Evolutionary conservation across 2,888 invertebrate genomes (phyloP), one percentile per base, ranked within the genome.

Genomic region (Byasa hedistus): DNA sequence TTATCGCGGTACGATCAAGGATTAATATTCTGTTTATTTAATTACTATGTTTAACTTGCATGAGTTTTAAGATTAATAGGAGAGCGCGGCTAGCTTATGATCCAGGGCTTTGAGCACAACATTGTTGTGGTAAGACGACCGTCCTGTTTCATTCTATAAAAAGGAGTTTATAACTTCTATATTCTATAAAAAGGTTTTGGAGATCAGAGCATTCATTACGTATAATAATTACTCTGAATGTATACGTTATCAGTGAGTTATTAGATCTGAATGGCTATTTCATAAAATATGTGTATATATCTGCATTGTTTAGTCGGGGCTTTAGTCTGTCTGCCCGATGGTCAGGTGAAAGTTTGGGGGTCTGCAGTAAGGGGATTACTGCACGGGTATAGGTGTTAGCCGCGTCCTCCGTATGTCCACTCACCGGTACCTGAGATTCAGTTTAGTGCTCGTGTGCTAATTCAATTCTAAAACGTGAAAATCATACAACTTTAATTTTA

Each of bases 261-360:
- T 39, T 15, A 59, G 19, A 36, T 24, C 7, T 7, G 44, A 39
- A 60, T 55, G 24, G 12, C 55, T 66, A 23, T 48, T n/a, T n/a
- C n/a, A 48, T 48, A 48, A 48, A 48, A 19, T 57, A 57, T 19
- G 54, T 68, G 60, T 57, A 57, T 12, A 68, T 66, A 65, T 64
- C 44, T 74, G 74, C 76, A 78, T 79, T 81, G 81, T 81, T 79
- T 81, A 77, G 80, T 69, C 73, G 72, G 15, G 71, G 84, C 73
- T 77, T 82, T 82, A 82, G 79, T 71, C 79, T 76, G 84, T 85
- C 87, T 76, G 77, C 67, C 71, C 77, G 68, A 62, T 75, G 81
- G 82, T 74, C 85, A 84, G 83, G 85, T 81, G 82, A 84, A 86
- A 86, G 79, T 87, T 86, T 83, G 74, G 79, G 78, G 77, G 77